Base-by-base conservation (phyloP, 2,888 invertebrate species). In the Bombylius major region DNA sequence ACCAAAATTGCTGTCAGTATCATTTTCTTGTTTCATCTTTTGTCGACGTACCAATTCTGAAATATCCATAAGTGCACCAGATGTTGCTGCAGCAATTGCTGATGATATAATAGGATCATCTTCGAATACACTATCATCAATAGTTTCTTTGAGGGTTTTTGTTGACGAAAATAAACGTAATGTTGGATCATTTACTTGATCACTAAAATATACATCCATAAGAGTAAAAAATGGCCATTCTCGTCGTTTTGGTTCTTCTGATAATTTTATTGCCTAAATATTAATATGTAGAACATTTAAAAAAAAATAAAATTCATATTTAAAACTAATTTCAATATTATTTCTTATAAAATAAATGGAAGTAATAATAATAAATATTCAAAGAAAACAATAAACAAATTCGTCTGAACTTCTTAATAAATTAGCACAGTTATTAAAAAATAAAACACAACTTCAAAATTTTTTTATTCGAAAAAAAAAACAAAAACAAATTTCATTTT, bases 171-270 rank as follows among this genome's bases (percentile, higher is more conserved):
- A 75, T 14, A 75, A 65, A 13, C 75, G 68, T 60, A 75, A 59
- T 46, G 75, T 73, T n/a, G 75, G 75, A 67, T 75, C 75, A 61
- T 75, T 75, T 9, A 75, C 75, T 66, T 75, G 75, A 61, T 75
- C 75, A 58, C 75, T 75, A 62, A 75, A 75, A 58, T 75, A 75
- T 3, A 75, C 73, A 57, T 75, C 75, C 75, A 75, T 75, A 55
- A 75, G 62, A 12, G 70, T 73, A 61, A 75, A 75, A 62, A 75
- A 75, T 13, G 75, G 75, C 75, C 75, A 75, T 56, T 75, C 75
- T 31, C 75, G 71, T 3, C 75, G 65, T 63, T 75, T 75, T 13
- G 75, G 75, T 63, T 75, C 75, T 62, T 75, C 75, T 47, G 75
- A 75, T 66, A 75, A 68, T 67, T 75, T 75, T 52, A 75, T 75